Conservation (phyloP, 2,797 vertebrate genomes). For the Cirrhinus molitorella region DNA sequence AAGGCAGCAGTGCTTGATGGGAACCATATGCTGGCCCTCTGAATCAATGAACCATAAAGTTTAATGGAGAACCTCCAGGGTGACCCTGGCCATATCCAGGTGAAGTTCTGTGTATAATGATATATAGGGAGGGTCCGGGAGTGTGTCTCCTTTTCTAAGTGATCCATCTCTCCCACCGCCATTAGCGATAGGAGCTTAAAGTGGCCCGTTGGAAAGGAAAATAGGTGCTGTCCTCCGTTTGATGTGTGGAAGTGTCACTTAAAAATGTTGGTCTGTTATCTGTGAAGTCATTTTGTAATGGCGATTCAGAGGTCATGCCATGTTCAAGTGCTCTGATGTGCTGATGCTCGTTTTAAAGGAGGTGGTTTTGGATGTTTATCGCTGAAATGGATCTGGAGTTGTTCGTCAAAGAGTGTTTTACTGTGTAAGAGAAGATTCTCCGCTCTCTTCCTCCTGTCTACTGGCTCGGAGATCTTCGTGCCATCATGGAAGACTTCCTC, state of each 20-base stretch:
- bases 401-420: slow-evolving; percentile 11
- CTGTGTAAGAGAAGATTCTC: neutral
- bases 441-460: neutral
- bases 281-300: slow-evolving; percentile 20
- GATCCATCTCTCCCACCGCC: slow-evolving; percentile 48
- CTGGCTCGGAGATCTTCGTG: slow-evolving; percentile 5
- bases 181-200: slow-evolving; percentile 45
- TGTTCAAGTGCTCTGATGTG: slow-evolving; percentile 21
- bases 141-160: slow-evolving; percentile 49
- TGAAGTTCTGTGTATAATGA: slow-evolving; percentile 62
- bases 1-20: slow-evolving; percentile 59
- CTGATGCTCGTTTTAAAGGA: slow-evolving; percentile 34
- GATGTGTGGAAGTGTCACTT: slow-evolving; percentile 46
- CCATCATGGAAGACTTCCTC: slow-evolving; percentile 46
- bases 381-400: slow-evolving; percentile 28
- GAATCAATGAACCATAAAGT: slow-evolving; percentile 65
- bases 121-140: slow-evolving; percentile 54
- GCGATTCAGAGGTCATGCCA: slow-evolving; percentile 17
- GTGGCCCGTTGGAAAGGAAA: slow-evolving; percentile 38
- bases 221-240: slow-evolving; percentile 30
- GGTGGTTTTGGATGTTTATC: slow-evolving; percentile 25
- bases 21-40: slow-evolving; percentile 66
- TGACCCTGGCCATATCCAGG: slow-evolving; percentile 63
- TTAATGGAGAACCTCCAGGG: slow-evolving; percentile 63
- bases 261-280: slow-evolving; percentile 42